These are phyloP conservation scores for Corythaixoides concolor DNA, from an alignment of 2,113 vertebrate genomes.

Conservation along the genomic window DNA sequence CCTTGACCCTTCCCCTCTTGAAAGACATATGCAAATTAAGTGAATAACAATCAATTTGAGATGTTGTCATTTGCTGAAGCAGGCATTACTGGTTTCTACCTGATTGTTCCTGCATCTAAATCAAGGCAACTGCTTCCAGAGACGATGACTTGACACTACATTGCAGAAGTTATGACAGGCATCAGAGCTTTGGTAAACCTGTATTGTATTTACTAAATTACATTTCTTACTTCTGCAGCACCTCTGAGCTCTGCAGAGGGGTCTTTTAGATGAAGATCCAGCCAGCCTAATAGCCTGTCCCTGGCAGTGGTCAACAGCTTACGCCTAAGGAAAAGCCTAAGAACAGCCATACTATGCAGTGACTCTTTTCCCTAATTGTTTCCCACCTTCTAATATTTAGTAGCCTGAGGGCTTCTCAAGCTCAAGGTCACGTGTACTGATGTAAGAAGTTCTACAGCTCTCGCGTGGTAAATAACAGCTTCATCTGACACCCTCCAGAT, in stretches of 20 bases:
- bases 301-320: neutral
- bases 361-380: neutral
- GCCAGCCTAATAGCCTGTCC: neutral
- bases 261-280: neutral
- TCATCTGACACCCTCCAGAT: neutral
- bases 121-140: neutral
- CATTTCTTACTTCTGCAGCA: neutral
- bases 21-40: constrained; percentile 51
- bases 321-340: neutral
- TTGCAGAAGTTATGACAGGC: neutral
- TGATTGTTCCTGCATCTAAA: neutral
- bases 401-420: neutral
- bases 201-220: neutral
- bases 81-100: constrained; percentile 11
- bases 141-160: neutral
- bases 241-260: neutral
- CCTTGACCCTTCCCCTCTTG: constrained; percentile 23
- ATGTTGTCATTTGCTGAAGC: constrained; percentile 27
- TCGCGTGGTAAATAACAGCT: neutral
- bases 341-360: rapidly evolving
- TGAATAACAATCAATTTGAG: constrained; percentile 24
- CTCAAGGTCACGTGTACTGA: rapidly evolving
- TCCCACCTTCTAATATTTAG: neutral
- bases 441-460: neutral
- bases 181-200: neutral